Evolutionary conservation across 2,113 vertebrate species (phyloP), one percentile per base, ranked within the genome.

Genomic region (Tachuris rubrigastra): DNA sequence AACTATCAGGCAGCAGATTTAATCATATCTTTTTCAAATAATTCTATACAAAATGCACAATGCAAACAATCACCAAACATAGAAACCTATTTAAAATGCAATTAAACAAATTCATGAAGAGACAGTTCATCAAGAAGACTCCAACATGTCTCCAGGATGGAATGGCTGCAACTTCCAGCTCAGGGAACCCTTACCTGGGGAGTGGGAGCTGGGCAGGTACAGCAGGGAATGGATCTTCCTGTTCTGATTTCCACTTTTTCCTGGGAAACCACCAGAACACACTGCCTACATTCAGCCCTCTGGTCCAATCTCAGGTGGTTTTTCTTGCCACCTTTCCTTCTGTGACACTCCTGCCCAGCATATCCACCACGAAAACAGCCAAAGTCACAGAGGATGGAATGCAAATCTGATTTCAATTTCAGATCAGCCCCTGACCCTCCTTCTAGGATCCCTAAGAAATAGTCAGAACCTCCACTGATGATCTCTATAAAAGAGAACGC

Each of bases 101-200:
- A 6, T 14, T 9, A 53, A 62, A 30, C 12, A 35, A 58, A 75
- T n/a, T 14, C 2, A 22, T 5, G 22, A 59, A 50, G 37, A 65
- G 28, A 42, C 30, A 41, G 52, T 6, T 65, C 65, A 53, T 35
- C 23, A 33, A 56, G 65, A 69, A 44, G 75, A 27, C 75, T 37
- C 2, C 2, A 85, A 35, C 1, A 4, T 2, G 19, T 53, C 65
- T 67, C 1, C 23, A n/a, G 49, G 71, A 52, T 11, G 2, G 4
- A 80, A 86, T 2, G 24, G 35, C 53, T 89, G 63, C 44, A 60
- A 9, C 5, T 33, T 47, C 6, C 49, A 50, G 16, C 58, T 83
- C 23, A 18, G 56, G 28, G 11, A 80, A 12, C n/a, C 9, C 56
- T 42, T 11, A 18, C 0, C 0, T 21, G n/a, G 23, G 58, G 20